These are phyloP conservation scores for Gorsachius magnificus DNA, from an alignment of 2,797 vertebrate genomes.

Conservation along the genomic window DNA sequence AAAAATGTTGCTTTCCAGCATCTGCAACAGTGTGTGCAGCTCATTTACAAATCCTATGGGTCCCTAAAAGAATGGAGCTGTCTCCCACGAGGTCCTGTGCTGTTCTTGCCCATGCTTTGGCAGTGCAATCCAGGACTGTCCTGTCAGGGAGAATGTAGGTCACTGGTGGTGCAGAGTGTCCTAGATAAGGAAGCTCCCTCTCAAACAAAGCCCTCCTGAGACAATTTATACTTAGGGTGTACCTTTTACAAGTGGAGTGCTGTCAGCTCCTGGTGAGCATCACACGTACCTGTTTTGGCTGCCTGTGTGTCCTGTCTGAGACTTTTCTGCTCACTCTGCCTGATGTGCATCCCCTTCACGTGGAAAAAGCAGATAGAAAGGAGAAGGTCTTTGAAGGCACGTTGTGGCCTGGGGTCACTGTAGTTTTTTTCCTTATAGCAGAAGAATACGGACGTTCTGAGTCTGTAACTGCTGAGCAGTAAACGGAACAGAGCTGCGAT, in stretches of 20 bases:
- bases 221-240: neutral
- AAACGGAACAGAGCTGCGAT: neutral
- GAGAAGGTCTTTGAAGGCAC: neutral
- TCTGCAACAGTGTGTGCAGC: neutral
- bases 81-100: neutral
- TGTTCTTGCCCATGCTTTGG: neutral
- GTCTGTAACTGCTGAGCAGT: constrained; percentile 12
- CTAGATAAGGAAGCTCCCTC: neutral
- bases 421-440: neutral
- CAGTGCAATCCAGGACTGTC: neutral
- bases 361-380: neutral
- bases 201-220: neutral
- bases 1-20: neutral
- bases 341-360: neutral
- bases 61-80: neutral
- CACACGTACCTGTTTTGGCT: neutral
- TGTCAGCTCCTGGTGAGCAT: neutral
- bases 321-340: neutral
- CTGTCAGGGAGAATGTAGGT: rapidly evolving
- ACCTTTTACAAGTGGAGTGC: neutral
- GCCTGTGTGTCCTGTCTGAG: neutral
- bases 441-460: neutral
- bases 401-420: neutral
- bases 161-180: neutral
- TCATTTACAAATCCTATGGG: neutral